Evolutionary conservation across 2,888 invertebrate genomes (phyloP).

Genomic region (Shargacucullia verbasci): DNA sequence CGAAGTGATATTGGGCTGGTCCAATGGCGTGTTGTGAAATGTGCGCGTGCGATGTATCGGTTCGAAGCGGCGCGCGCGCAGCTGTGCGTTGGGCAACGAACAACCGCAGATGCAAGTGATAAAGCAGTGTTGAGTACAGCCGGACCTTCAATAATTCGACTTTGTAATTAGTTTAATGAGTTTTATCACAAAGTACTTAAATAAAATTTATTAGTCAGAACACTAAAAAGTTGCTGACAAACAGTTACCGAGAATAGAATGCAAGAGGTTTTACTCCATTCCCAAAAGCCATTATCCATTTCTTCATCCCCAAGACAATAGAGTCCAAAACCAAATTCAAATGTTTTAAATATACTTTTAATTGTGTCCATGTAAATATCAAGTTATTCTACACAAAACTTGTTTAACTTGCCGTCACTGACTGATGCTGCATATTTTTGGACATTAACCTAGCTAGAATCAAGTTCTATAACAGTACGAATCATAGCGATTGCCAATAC

Average conservation of each 20-base stretch:
- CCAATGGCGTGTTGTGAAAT: slow-evolving; percentile 55
- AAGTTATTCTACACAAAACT: neutral
- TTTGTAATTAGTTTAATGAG: slow-evolving; percentile 38
- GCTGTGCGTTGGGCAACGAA: slow-evolving; percentile 59
- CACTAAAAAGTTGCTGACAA: no score
- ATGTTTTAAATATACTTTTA: neutral
- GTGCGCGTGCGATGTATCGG: slow-evolving; percentile 47
- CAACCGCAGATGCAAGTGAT: slow-evolving; percentile 27
- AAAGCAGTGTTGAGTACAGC: slow-evolving; percentile 39
- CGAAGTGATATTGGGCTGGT: slow-evolving; percentile 28
- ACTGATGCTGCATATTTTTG: neutral
- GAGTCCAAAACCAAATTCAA: neutral
- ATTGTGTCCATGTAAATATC: neutral
- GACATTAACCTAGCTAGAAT: slow-evolving; percentile 1
- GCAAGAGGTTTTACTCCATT: no score
- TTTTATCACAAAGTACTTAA: neutral
- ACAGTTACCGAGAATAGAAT: no score
- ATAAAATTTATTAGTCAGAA: no score
- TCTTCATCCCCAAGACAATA: neutral
- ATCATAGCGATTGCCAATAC: slow-evolving; percentile 8
- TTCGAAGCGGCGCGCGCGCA: slow-evolving; percentile 52
- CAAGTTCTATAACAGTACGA: slow-evolving; percentile 9
- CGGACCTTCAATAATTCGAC: slow-evolving; percentile 39
- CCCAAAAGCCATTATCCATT: neutral
- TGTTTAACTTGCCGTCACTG: neutral